A percentile compares a stretch with the other conserved stretches of the same genome.
Evolutionary conservation across 2,797 vertebrate species (phyloP).

Genomic region (Emydoidea blandingii): DNA sequence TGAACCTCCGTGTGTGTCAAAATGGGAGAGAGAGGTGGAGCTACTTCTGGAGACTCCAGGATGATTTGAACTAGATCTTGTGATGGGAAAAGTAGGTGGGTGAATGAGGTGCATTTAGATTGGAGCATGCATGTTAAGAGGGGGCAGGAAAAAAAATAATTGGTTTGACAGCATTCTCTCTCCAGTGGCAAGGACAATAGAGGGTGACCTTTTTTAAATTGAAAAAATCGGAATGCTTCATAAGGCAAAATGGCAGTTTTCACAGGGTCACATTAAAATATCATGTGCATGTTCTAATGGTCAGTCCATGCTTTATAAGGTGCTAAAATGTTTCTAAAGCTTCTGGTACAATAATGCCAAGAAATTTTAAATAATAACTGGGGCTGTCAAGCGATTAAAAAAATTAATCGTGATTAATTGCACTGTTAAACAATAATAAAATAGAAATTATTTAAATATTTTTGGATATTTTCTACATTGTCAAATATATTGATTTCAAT

Average conservation of each 20-base stretch:
- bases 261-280: slow-evolving; percentile 54
- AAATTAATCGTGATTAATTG: no score
- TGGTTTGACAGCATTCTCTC: background rate
- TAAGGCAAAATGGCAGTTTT: slow-evolving; percentile 57
- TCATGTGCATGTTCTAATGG: slow-evolving; percentile 29
- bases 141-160: background rate
- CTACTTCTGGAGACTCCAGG: background rate
- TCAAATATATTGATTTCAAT: no score
- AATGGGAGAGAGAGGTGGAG: background rate
- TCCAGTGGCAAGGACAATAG: background rate
- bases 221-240: background rate
- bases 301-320: slow-evolving; percentile 25
- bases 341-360: background rate
- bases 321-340: background rate
- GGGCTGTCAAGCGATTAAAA: no score
- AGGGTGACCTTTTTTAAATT: background rate
- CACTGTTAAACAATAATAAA: no score
- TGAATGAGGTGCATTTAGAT: background rate
- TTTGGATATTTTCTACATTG: no score
- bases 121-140: background rate
- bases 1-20: background rate
- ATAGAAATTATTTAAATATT: no score
- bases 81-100: background rate
- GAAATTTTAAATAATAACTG: fast-evolving
- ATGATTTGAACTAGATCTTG: background rate